Evolutionary conservation across 1,140 invertebrate genomes (phyloP).

Genomic region (Globodera ellingtonae): DNA sequence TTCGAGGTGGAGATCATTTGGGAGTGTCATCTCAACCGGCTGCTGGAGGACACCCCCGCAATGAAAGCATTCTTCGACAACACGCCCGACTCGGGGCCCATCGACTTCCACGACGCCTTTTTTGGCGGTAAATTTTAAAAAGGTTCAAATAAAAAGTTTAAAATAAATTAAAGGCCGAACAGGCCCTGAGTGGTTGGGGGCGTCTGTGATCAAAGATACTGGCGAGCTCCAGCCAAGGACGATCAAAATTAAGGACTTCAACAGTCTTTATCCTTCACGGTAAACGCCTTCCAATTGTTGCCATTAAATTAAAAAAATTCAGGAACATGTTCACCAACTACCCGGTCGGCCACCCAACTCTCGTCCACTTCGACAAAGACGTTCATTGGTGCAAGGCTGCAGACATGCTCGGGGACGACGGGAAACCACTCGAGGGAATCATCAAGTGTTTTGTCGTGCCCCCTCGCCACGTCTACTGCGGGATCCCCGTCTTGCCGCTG

Average conservation of each 20-base stretch:
- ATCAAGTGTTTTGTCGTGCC: no score
- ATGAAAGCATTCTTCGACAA: not conserved
- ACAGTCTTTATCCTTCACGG: not conserved
- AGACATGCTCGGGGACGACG: no score
- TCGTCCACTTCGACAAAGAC: not conserved
- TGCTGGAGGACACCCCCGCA: not conserved
- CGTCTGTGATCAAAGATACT: not conserved
- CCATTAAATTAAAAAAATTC: not conserved
- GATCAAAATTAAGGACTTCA: constrained; percentile 9
- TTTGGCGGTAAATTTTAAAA: constrained; percentile 1
- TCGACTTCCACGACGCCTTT: not conserved
- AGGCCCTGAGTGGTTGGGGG: not conserved
- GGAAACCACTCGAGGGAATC: no score
- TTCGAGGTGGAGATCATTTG: not conserved
- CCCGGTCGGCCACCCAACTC: not conserved
- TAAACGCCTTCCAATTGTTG: not conserved
- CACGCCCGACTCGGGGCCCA: not conserved
- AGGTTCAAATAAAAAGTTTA: not conserved
- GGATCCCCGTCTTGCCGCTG: no score
- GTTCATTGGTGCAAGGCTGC: not conserved
- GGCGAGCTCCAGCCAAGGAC: not conserved
- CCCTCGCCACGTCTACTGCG: no score
- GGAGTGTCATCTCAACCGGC: not conserved
- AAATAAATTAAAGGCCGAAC: not conserved
- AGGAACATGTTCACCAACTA: not conserved